Conservation (phyloP, 2,797 vertebrate species). For the Chelonia mydas region DNA sequence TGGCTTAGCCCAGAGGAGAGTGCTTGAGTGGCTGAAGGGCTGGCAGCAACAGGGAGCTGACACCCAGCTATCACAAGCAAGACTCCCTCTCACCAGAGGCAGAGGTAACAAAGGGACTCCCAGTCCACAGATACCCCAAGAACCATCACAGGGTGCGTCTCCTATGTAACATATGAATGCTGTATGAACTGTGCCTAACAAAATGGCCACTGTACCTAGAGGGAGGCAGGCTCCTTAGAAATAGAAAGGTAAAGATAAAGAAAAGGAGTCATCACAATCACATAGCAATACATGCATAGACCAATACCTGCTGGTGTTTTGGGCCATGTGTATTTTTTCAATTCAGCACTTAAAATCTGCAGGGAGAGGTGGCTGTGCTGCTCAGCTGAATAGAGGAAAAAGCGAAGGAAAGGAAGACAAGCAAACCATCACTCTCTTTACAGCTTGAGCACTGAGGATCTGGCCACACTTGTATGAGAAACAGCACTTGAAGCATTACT, state of each 20-base stretch:
- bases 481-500: not conserved
- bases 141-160: not conserved
- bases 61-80: not conserved
- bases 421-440: not conserved
- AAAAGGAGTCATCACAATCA: not conserved
- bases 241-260: not conserved
- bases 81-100: not conserved
- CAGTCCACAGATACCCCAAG: not conserved
- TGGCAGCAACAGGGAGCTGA: not conserved
- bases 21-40: not conserved
- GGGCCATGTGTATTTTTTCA: not conserved
- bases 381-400: not conserved
- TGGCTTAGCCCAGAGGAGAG: not conserved
- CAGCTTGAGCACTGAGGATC: not conserved
- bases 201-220: not conserved
- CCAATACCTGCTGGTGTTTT: not conserved
- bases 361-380: not conserved
- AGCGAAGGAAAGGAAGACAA: not conserved
- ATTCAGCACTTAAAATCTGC: not conserved
- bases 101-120: not conserved
- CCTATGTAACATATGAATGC: not conserved
- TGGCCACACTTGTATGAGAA: not conserved
- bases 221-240: not conserved
- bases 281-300: not conserved
- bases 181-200: not conserved